Evolutionary conservation across 2,113 vertebrate species (phyloP), one percentile per base, ranked within the genome.

Genomic region (Barbus barbus): DNA sequence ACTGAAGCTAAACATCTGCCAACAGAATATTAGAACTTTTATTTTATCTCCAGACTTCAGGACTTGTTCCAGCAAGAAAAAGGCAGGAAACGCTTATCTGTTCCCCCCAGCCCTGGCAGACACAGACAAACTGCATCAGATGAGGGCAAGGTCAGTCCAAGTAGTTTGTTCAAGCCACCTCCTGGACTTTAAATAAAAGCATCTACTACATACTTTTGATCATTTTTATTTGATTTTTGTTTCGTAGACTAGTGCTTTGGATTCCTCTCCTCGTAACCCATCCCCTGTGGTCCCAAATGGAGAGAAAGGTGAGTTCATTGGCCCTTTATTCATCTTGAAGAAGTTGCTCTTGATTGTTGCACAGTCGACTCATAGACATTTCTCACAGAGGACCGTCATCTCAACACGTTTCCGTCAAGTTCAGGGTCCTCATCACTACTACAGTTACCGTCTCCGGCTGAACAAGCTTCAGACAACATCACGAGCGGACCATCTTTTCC

Each of bases 41-140:
- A 44, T 67, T 53, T 53, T 83, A 24, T 85, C 65, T 85, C 9
- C 90, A 99, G 98, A 88, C 91, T 99, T 51, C 98, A 98, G 90
- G 98, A 99, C 78, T 92, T 99, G 69, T 99, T 98, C 90, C 98
- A 99, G 85, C 98, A 97, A 91, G 98, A 99, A 89, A 99, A 99
- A 88, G 97, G 98, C 77, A 96, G 95, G 88, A 99, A 99, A 84
- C 95, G 97, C 60, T 94, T 97, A 79, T 97, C 97, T 22, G 98
- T 99, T 81, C 98, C 98, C n/a, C 96, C 98, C 2, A 99, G 98
- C 89, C 98, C 98, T 71, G 98, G 98, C 44, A 94, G 97, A 86
- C 92, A 97, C 93, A 94, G 98, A 84, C 98, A 98, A 89, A 91
- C 91, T 8, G 22, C 87, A 4, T 11, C 94, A 2, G 98, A 99